Conservation (phyloP, 2,888 invertebrate genomes). For the Meteorus cinctellus region DNA sequence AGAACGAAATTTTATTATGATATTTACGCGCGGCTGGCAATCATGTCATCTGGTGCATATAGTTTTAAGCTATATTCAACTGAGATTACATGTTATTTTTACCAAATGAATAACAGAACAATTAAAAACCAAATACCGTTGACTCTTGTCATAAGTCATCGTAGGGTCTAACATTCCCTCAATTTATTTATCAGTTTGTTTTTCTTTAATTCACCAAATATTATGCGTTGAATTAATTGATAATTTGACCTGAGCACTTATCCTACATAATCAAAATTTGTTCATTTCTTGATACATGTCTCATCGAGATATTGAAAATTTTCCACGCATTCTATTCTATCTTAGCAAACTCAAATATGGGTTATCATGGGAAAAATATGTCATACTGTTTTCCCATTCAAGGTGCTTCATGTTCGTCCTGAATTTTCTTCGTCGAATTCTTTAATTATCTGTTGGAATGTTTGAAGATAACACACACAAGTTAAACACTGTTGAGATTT, state of each 20-base stretch:
- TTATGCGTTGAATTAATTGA: too few species aligned
- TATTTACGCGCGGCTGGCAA: neutral
- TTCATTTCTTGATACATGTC: too few species aligned
- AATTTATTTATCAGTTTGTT: too few species aligned
- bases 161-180: too few species aligned
- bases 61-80: neutral
- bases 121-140: too few species aligned
- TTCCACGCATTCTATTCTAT: too few species aligned
- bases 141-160: too few species aligned
- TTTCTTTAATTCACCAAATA: too few species aligned
- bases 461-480: neutral
- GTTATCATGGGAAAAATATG: neutral
- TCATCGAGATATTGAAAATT: too few species aligned
- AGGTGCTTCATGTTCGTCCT: neutral
- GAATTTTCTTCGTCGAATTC: neutral
- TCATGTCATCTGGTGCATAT: slow-evolving; percentile 25
- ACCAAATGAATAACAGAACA: slow-evolving; percentile 3
- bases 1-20: slow-evolving; percentile 34
- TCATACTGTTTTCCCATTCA: too few species aligned
- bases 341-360: neutral
- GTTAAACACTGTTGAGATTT: neutral
- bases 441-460: neutral
- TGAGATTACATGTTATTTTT: neutral
- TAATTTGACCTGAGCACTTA: too few species aligned
- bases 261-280: too few species aligned